Base-by-base conservation (phyloP, 2,113 vertebrate genomes). In the Leiothrix lutea region DNA sequence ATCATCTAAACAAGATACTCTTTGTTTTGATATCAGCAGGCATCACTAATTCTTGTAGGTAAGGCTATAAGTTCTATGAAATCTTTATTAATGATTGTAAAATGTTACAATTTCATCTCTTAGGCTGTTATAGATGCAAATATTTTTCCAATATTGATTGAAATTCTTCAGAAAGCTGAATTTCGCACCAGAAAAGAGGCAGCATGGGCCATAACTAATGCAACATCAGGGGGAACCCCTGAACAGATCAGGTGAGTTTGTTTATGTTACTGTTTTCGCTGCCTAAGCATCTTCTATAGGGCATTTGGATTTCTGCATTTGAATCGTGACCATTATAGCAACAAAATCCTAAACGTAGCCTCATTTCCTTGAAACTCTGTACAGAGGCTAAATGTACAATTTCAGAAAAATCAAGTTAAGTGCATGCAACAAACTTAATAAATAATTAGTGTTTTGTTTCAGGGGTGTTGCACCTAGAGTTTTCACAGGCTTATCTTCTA, bases 131-230 rank as follows among this genome's bases (percentile, higher is more conserved):
- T 99, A 84, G 99, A 99, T 97, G 98, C 98, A 97, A 99, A 99
- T 98, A 99, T 99, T 96, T 99, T 99, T 96, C 99, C 99, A 72
- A 97, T 99, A 85, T 97, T 99, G 88, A 99, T 99, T 53, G 99
- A 99, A 96, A 98, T 99, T 90, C 98, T 99, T 88, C 99, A 99
- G 88, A 99, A 99, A 97, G 99, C 99, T 47, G 99, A 99, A 96
- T 99, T 99, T 95, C 98, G 98, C n/a, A 99, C 99, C 48, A 98
- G 98, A 94, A 99, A 99, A 94, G 99, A 99, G 96, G 98, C 99
- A 65, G 98, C 99, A 0, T 99, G 99, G 99, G 99, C 98, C 22
- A 98, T 99, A 88, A 99, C 99, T 73, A 99, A 99, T 61, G 99
- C 98, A 81, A 99, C 98, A 7, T 99, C 98, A 33, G 99, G 99